Base-by-base conservation (phyloP, 2,888 invertebrate species). In the Periphyllus acericola region DNA sequence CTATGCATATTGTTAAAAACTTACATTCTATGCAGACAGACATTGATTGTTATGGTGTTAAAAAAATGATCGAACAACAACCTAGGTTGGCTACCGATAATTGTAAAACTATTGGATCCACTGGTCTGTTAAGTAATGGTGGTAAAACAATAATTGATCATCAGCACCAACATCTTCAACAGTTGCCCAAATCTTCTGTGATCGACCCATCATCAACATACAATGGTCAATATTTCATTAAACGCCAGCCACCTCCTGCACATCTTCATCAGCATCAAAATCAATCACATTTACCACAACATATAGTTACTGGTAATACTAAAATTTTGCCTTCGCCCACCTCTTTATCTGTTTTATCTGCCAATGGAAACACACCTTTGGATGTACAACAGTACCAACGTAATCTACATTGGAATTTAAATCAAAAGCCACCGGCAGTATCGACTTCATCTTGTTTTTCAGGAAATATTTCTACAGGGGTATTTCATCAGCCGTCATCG, bases 1-100 rank as follows among this genome's bases (percentile, higher is more conserved):
- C 95, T 6, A 95, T 95, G 95, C 95, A 94, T 91, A 94, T 95
- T 91, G 95, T 95, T 55, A 95, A 95, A 91, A 95, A 94, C 91
- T 92, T 95, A 90, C 94, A 94, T 92, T 94, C 93, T 87, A 91
- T 94, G 89, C 94, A 84, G 32, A 52, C 84, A 8, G 84, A 84
- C 29, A 34, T 84, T 17, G 76, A 84, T 84, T 74, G 72, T 74
- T 84, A 78, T 46, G 84, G 84, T 78, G 68, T 76, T 46, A 84
- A 84, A 84, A 84, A 76, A 76, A 84, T 83, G 55, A 83, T 40
- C 32, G 83, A 83, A 71, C 82, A 82, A 46, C 81, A 72, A 40
- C 75, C 83, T 3, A 75, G 75, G 17, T 60, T 75, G 32, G 11
- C 32, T 29, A 46, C 46, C 40, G 84, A 84, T 34, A 66, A 76